phyloP scores from a whole-genome alignment of 2,888 invertebrate species.

The Hetaerina titia region DNA sequence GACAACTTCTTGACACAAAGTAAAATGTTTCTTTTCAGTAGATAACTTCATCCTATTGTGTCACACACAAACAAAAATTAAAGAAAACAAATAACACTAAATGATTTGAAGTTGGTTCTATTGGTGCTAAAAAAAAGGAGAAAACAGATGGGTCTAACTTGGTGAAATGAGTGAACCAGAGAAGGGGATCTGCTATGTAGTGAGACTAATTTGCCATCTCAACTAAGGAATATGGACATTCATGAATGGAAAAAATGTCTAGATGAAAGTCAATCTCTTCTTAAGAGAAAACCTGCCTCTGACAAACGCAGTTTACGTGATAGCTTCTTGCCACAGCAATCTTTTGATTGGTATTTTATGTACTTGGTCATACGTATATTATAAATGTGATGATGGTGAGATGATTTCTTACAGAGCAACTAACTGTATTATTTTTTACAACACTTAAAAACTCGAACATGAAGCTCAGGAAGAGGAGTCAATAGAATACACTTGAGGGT shows the following conservation, averaged over 20 bases:
- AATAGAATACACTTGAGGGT: neutral
- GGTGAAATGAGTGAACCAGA: neutral
- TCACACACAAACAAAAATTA: neutral
- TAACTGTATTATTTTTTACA: neutral
- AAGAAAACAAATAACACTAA: neutral
- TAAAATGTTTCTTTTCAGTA: neutral
- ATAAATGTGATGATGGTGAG: neutral
- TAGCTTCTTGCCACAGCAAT: neutral
- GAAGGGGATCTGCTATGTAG: neutral
- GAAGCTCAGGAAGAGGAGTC: slow-evolving; percentile 15
- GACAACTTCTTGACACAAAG: neutral
- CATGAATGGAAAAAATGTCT: neutral
- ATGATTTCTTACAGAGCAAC: slow-evolving; percentile 1
- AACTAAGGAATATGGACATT: neutral
- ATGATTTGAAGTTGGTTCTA: neutral
- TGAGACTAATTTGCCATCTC: neutral
- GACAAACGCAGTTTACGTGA: neutral
- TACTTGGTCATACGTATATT: neutral
- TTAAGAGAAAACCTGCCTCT: neutral
- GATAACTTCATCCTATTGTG: neutral
- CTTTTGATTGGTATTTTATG: neutral
- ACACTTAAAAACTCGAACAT: neutral
- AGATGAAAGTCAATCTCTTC: neutral
- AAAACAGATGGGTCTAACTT: neutral
- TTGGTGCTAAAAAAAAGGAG: neutral